These are phyloP conservation scores for Lithobius niger DNA, from an alignment of 1,140 invertebrate genomes.

Conservation along the genomic window DNA sequence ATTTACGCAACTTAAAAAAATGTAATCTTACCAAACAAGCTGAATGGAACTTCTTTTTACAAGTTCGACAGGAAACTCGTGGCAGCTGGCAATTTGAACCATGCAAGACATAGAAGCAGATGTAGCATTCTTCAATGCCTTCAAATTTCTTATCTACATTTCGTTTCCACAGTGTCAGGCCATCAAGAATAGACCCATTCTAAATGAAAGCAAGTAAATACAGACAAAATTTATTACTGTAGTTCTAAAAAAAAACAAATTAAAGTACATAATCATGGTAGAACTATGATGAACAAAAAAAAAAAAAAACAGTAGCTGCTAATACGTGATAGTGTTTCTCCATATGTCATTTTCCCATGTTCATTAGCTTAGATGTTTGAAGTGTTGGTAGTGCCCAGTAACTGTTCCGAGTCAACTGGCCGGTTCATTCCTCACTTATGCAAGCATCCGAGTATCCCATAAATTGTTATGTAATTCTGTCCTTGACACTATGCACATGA, in stretches of 20 bases:
- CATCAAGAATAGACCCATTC: constrained; percentile 77
- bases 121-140: constrained; percentile 84
- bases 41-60: constrained; percentile 84
- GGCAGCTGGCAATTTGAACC: constrained; percentile 71
- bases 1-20: constrained; percentile 4
- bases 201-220: constrained; percentile 25
- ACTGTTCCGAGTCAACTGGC: no score
- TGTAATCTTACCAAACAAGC: constrained; percentile 62
- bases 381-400: no score
- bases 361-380: no score
- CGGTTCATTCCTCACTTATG: no score
- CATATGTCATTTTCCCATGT: no score
- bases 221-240: constrained; percentile 3
- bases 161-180: constrained; percentile 70
- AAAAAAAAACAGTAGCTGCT: no score
- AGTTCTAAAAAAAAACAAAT: constrained; percentile 1
- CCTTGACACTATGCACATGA: no score
- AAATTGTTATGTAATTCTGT: no score
- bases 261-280: no score
- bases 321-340: no score
- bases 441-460: no score
- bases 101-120: constrained; percentile 82
- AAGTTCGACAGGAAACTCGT: constrained; percentile 66
- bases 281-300: no score
- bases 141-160: constrained; percentile 81